Conservation (phyloP, 2,797 vertebrate species). For the Hipposideros larvatus region DNA sequence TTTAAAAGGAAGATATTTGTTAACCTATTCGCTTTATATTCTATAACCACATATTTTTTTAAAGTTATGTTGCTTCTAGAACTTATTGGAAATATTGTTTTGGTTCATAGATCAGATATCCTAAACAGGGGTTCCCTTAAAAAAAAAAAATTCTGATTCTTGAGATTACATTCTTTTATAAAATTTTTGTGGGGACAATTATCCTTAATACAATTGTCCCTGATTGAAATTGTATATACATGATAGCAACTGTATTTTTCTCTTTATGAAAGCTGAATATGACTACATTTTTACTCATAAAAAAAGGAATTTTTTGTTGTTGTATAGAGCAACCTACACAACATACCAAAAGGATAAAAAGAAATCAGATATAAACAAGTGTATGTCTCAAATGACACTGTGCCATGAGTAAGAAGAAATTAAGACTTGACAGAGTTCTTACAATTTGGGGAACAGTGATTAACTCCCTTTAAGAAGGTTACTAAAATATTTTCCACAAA, state of each 20-base stretch:
- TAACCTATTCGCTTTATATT: background rate
- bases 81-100: background rate
- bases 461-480: background rate
- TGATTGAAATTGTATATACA: background rate
- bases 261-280: background rate
- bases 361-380: background rate
- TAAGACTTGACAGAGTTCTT: background rate
- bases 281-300: background rate
- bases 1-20: background rate
- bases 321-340: background rate
- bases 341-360: background rate
- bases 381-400: background rate
- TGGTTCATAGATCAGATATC: background rate
- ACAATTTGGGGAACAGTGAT: background rate
- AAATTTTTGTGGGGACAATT: background rate
- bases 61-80: background rate
- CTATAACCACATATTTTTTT: background rate
- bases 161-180: background rate
- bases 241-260: background rate
- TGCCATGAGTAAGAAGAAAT: background rate
- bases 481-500: background rate
- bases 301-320: background rate
- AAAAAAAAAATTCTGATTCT: conserved; percentile 28
- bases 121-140: background rate
- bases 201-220: background rate